Conservation (phyloP, 2,888 invertebrate species). For the Ptychoptera albimana region DNA sequence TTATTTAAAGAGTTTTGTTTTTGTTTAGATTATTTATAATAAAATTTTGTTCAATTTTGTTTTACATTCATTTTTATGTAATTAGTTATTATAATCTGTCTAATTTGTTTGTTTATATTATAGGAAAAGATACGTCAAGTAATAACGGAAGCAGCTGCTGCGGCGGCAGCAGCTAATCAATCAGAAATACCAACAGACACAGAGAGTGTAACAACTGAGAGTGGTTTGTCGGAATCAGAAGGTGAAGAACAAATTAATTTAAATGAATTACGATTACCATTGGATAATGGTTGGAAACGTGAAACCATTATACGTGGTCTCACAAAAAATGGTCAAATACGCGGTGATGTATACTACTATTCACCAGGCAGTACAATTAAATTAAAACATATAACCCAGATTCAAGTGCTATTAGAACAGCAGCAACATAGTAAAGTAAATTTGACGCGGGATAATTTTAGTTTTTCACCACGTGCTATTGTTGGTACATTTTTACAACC, state of each 20-base stretch:
- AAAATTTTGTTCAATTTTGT: not conserved
- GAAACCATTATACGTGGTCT: constrained; percentile 79
- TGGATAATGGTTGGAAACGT: constrained; percentile 77
- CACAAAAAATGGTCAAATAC: constrained; percentile 69
- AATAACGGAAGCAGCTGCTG: constrained; percentile 32
- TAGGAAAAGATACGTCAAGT: constrained; percentile 41
- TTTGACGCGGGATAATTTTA: constrained; percentile 75
- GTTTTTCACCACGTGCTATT: constrained; percentile 75
- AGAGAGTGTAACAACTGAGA: constrained; percentile 39
- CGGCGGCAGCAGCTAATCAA: constrained; percentile 14
- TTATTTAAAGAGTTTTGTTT: not conserved
- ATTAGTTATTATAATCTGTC: constrained; percentile 5
- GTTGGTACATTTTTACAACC: constrained; percentile 86
- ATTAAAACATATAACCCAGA: constrained; percentile 46
- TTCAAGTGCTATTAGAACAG: constrained; percentile 37
- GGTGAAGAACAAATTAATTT: constrained; percentile 31
- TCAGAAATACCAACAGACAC: constrained; percentile 42
- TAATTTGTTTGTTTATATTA: constrained; percentile 11
- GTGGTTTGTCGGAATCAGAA: constrained; percentile 41
- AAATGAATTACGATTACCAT: constrained; percentile 43
- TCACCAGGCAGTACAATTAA: constrained; percentile 46
- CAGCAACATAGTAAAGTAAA: constrained; percentile 25
- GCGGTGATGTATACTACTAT: constrained; percentile 87
- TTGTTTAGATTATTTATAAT: not conserved
- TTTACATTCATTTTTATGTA: not conserved